A percentile compares a stretch with the other conserved stretches of the same genome.
Conservation (phyloP, 2,797 vertebrate genomes). For the Enteromius fasciolatus region DNA sequence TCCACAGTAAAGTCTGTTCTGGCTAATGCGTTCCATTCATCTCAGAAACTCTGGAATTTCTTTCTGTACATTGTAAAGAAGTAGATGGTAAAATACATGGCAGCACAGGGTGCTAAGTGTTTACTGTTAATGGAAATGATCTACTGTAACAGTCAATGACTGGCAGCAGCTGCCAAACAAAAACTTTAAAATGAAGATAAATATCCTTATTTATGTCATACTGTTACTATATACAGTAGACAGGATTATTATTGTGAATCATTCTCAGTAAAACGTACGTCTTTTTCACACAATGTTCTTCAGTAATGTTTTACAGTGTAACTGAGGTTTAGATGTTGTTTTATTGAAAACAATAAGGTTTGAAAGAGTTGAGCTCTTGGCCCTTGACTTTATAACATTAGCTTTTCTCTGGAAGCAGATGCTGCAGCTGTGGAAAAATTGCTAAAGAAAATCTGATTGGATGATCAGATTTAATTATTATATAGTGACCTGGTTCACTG, state of each 20-base stretch:
- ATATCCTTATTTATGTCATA: background rate
- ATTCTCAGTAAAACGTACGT: too few species aligned
- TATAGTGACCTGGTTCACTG: too few species aligned
- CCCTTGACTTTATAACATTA: background rate
- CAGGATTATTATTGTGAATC: background rate
- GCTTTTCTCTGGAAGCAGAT: background rate
- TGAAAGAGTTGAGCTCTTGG: background rate
- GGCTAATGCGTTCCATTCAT: background rate
- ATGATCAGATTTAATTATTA: background rate
- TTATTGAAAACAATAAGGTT: background rate
- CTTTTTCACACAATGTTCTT: too few species aligned
- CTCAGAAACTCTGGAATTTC: background rate
- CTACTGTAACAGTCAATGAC: background rate
- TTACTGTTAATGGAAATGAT: background rate
- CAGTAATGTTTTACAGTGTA: background rate
- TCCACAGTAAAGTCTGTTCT: conserved; percentile 3
- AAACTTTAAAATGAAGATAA: background rate
- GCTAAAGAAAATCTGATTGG: background rate
- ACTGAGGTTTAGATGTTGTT: background rate
- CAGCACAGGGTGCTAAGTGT: background rate
- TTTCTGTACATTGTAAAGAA: background rate
- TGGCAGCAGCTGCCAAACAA: background rate
- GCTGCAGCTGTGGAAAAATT: background rate
- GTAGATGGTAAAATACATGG: background rate
- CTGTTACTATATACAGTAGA: background rate